Evolutionary conservation across 2,888 invertebrate species (phyloP).

Genomic region (Protodeltote pygarga): DNA sequence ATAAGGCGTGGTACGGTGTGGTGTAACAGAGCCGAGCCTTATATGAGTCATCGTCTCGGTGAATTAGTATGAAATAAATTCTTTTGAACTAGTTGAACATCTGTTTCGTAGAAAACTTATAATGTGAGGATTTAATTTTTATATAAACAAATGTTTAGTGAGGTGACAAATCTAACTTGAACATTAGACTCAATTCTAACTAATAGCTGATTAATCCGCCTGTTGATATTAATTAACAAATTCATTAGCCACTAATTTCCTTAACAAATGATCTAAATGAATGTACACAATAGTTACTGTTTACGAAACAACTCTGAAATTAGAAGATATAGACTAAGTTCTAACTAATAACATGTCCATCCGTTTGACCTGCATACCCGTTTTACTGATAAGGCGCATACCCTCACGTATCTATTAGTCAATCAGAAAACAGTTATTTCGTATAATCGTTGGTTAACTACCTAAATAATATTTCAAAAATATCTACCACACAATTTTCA

Average conservation of each 20-base stretch:
- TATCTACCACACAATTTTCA: slow-evolving; percentile 19
- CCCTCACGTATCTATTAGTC: slow-evolving; percentile 47
- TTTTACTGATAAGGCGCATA: slow-evolving; percentile 49
- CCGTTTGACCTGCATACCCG: slow-evolving; percentile 57
- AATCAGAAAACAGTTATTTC: slow-evolving; percentile 32
- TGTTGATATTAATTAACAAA: too few relatives aligned
- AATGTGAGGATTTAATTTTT: slow-evolving; percentile 44
- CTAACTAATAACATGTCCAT: slow-evolving; percentile 39
- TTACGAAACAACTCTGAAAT: slow-evolving; percentile 34
- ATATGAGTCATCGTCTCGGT: slow-evolving; percentile 76
- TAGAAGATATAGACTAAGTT: slow-evolving; percentile 32
- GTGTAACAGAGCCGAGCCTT: slow-evolving; percentile 74
- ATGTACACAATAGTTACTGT: too few relatives aligned
- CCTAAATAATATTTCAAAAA: slow-evolving; percentile 13
- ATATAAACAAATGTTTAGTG: slow-evolving; percentile 32
- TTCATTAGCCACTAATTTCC: too few relatives aligned
- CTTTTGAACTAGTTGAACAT: slow-evolving; percentile 77
- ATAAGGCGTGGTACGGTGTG: slow-evolving; percentile 75
- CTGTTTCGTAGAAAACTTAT: slow-evolving; percentile 64
- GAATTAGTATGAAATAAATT: slow-evolving; percentile 79
- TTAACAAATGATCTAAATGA: too few relatives aligned
- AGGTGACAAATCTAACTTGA: slow-evolving; percentile 41
- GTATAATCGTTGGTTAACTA: slow-evolving; percentile 9
- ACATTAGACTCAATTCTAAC: too few relatives aligned
- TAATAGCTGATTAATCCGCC: too few relatives aligned